These are phyloP conservation scores for Sisyra terminalis DNA, from an alignment of 2,888 invertebrate species.

Conservation along the genomic window DNA sequence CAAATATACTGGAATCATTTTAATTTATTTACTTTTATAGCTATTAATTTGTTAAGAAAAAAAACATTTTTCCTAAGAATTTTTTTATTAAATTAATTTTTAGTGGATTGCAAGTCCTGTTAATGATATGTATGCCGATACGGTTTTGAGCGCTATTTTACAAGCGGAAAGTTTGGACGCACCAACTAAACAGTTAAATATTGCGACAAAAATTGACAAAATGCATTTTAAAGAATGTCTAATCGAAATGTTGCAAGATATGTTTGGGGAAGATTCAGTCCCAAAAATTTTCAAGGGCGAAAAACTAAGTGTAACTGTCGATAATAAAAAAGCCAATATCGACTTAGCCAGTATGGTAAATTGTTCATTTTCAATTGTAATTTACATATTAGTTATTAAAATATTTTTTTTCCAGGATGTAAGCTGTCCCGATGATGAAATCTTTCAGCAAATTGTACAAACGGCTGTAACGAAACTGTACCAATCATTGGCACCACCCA, in stretches of 20 bases:
- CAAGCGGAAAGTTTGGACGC: constrained; percentile 59
- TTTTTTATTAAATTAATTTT: constrained; percentile 10
- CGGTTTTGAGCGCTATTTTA: constrained; percentile 74
- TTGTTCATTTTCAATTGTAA: too few relatives aligned
- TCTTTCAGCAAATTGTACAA: constrained; percentile 66
- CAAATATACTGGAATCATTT: too few relatives aligned
- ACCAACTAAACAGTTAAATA: constrained; percentile 39
- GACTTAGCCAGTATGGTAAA: constrained; percentile 62
- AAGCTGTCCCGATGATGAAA: constrained; percentile 62
- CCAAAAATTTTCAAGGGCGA: constrained; percentile 90
- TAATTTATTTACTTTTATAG: too few relatives aligned
- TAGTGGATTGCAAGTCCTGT: constrained; percentile 90
- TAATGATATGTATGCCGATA: constrained; percentile 97
- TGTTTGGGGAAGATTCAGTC: constrained; percentile 89
- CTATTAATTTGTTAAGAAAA: too few relatives aligned
- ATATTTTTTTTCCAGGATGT: constrained; percentile 56
- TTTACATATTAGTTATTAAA: constrained; percentile 3
- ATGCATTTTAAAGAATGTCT: constrained; percentile 88
- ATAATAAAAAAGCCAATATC: constrained; percentile 70
- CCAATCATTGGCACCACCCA: constrained; percentile 55
- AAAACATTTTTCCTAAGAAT: too few relatives aligned
- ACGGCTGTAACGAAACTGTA: constrained; percentile 74
- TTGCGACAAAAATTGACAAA: constrained; percentile 61
- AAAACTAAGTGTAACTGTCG: constrained; percentile 67
- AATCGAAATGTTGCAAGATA: constrained; percentile 79